Base-by-base conservation (phyloP, 2,113 vertebrate species). In the Barbus barbus region DNA sequence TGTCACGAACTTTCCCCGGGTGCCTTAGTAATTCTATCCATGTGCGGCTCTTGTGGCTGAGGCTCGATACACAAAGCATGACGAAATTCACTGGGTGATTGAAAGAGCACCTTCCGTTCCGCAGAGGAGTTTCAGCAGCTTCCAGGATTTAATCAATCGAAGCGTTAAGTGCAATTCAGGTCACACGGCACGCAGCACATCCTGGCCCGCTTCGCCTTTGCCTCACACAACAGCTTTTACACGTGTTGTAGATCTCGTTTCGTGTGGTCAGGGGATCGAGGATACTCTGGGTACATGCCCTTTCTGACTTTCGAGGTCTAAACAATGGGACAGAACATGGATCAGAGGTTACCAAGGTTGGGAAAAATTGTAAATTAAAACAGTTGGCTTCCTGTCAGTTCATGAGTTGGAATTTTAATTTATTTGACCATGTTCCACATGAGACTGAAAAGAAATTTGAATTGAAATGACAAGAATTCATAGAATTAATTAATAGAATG, bases 111-210 rank as follows among this genome's bases (percentile, higher is more conserved):
- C 82, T 81, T 86, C 63, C 72, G 14, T 58, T 74, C 41, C 31
- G 20, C 77, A 31, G 26, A 38, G 5, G 9, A 58, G 78, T 48
- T 82, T 73, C 72, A 73, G 72, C 56, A 20, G 63, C 67, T 81
- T 75, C 65, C 74, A 82, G 74, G 41, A 75, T 82, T 82, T 74
- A 86, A 77, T 85, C 81, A 76, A 83, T 81, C 44, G 31, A 33
- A 85, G 69, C 71, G 18, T 65, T 84, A 73, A 78, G 78, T 81
- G 36, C 60, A 83, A 44, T 56, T 69, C 48, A 65, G 80, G 75
- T 77, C 85, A 72, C 73, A 77, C 48, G 56, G 76, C 46, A 78
- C 9, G 20, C 51, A 85, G 51, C 28, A 67, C 22, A 76, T 80
- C 33, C 67, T 56, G 58, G 22, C 22, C 41, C 63, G 26, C 31